Conservation (phyloP, 1,140 invertebrate species). For the Thaumatotibia leucotreta region DNA sequence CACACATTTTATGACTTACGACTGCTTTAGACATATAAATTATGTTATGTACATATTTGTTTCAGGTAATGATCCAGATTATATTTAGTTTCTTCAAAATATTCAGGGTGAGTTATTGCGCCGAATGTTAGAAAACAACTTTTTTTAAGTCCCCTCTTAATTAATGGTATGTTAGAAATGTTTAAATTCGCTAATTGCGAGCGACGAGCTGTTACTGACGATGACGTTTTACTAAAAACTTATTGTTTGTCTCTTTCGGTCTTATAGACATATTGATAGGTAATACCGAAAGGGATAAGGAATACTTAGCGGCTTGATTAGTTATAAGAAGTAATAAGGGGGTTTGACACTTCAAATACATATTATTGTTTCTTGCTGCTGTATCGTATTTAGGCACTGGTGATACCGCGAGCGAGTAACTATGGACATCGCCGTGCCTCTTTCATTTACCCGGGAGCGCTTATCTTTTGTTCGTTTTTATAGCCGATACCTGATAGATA, state of each 20-base stretch:
- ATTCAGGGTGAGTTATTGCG: conserved; percentile 32
- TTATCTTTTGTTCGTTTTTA: no score
- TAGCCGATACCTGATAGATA: no score
- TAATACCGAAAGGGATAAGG: no score
- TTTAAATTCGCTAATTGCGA: neutral
- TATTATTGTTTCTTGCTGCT: no score
- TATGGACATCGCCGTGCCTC: no score
- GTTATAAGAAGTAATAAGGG: no score
- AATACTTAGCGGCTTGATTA: no score
- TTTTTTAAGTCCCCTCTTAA: conserved; percentile 21
- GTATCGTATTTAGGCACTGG: no score
- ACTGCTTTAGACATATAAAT: neutral
- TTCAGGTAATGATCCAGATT: conserved; percentile 34
- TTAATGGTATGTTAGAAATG: neutral
- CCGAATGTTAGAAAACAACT: conserved; percentile 25
- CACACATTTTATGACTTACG: no score
- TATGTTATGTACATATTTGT: conserved; percentile 26
- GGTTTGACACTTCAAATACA: no score
- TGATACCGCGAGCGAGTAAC: no score
- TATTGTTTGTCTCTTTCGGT: neutral
- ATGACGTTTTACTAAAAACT: neutral
- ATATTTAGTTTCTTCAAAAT: conserved; percentile 15
- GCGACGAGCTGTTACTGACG: conserved; percentile 1
- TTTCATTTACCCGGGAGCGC: no score
- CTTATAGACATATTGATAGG: neutral